Conservation (phyloP, 2,113 vertebrate genomes). For the Protomyctophum bolini region DNA sequence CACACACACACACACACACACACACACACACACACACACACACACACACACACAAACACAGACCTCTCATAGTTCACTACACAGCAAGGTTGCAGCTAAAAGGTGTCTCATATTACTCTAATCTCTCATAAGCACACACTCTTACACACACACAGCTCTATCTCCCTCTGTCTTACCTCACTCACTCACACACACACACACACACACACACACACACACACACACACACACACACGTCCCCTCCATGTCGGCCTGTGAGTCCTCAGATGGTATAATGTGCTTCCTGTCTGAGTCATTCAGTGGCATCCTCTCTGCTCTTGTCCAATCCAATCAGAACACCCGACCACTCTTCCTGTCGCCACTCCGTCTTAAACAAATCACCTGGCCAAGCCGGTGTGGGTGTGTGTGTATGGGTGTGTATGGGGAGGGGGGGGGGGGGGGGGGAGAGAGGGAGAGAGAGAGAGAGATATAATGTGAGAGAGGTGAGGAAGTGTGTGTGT, state of each 20-base stretch:
- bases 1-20: no score
- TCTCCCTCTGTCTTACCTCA: constrained; percentile 20
- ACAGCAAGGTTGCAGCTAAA: constrained; percentile 71
- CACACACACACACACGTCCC: constrained; percentile 33
- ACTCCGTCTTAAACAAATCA: constrained; percentile 74
- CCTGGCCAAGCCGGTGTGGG: constrained; percentile 50
- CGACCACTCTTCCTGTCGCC: constrained; percentile 60
- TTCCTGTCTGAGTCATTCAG: constrained; percentile 66
- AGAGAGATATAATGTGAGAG: constrained; percentile 59
- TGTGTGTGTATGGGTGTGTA: no score
- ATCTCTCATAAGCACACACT: constrained; percentile 33
- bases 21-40: constrained; percentile 3
- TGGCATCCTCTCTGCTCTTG: constrained; percentile 70
- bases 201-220: constrained; percentile 12
- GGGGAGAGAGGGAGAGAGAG: neutral
- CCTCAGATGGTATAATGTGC: constrained; percentile 76
- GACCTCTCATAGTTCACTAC: constrained; percentile 47
- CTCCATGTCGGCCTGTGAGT: constrained; percentile 36
- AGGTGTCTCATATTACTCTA: constrained; percentile 59
- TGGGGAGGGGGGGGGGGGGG: no score
- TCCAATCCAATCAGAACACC: constrained; percentile 69
- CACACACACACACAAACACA: constrained; percentile 18
- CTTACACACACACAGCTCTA: constrained; percentile 22
- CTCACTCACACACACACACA: no score
- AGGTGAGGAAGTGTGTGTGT: neutral